These are phyloP conservation scores for Pelmatolapia mariae DNA, from an alignment of 2,113 vertebrate genomes.

Conservation along the genomic window DNA sequence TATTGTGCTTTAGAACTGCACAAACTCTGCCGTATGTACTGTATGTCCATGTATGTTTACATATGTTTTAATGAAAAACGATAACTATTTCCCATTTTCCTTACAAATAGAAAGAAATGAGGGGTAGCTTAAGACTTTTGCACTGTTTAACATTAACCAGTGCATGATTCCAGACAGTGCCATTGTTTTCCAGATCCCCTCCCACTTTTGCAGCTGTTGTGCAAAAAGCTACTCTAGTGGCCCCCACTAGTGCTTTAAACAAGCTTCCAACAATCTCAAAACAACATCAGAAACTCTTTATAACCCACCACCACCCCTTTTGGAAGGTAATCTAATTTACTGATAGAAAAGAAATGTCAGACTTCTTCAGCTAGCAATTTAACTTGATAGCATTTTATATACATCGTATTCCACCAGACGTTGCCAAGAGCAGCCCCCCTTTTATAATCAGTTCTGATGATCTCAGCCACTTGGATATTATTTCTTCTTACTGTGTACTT, in stretches of 20 bases:
- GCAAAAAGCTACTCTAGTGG: not conserved
- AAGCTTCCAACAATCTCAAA: not conserved
- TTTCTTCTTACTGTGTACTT: not conserved
- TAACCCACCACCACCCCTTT: not conserved
- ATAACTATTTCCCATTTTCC: not conserved
- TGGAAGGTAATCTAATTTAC: not conserved
- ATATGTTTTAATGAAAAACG: not conserved
- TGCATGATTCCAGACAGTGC: not conserved
- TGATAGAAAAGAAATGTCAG: not conserved
- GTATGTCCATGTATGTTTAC: not conserved
- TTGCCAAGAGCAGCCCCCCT: not conserved
- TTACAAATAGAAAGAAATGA: not conserved
- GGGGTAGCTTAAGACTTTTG: not conserved
- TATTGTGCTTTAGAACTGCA: not conserved
- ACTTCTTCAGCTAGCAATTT: not conserved
- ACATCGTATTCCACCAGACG: not conserved
- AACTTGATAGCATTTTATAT: not conserved
- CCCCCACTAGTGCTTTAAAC: not conserved
- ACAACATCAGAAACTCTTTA: not conserved
- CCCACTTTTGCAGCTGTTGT: not conserved
- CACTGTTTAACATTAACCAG: not conserved
- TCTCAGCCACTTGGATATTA: not conserved
- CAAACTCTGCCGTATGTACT: not conserved
- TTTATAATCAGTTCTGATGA: not conserved
- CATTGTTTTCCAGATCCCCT: not conserved